Conservation (phyloP, 1,140 invertebrate genomes). For the Gyrodactylus salaris region DNA sequence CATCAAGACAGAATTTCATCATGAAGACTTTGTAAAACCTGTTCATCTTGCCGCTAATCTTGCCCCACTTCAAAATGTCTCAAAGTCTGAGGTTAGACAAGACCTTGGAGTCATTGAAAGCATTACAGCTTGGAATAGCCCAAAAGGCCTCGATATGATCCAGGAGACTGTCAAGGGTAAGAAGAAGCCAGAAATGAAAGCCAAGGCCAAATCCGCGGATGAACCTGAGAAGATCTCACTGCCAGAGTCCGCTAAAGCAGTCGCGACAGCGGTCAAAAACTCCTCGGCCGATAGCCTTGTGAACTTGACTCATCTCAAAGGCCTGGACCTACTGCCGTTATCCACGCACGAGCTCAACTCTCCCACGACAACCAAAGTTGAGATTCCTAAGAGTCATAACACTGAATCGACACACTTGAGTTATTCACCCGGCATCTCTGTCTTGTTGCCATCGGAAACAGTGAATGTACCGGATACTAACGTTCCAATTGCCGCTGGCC, state of each 20-base stretch:
- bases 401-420: not conserved
- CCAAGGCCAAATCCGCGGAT: too few relatives aligned
- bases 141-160: too few relatives aligned
- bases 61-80: too few relatives aligned
- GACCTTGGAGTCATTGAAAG: too few relatives aligned
- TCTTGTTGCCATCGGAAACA: not conserved
- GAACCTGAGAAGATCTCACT: too few relatives aligned
- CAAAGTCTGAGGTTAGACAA: too few relatives aligned
- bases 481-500: not conserved
- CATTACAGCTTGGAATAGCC: too few relatives aligned
- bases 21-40: too few relatives aligned
- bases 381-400: not conserved
- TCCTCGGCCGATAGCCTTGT: not conserved
- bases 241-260: not conserved
- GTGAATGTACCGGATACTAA: not conserved
- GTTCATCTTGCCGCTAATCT: too few relatives aligned
- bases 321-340: not conserved
- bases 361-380: not conserved
- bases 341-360: not conserved
- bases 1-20: too few relatives aligned
- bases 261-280: not conserved
- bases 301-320: not conserved
- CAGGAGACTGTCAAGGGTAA: too few relatives aligned
- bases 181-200: too few relatives aligned
- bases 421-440: not conserved